These are phyloP conservation scores for Hirtodrosophila confusa DNA, from an alignment of 2,888 invertebrate genomes.

Conservation along the genomic window DNA sequence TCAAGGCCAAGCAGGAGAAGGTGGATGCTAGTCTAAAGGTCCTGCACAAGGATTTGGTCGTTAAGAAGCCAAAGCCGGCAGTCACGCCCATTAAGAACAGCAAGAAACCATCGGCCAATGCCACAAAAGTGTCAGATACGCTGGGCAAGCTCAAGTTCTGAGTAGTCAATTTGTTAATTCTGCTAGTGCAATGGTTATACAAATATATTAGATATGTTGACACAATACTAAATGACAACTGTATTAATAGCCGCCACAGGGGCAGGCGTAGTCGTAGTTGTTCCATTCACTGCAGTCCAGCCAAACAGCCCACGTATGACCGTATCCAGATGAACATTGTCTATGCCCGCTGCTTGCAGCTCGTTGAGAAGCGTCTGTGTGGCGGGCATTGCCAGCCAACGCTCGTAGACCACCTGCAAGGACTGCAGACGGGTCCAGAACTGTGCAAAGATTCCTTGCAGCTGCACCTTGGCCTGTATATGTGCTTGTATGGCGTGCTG, in stretches of 20 bases:
- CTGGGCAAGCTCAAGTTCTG: conserved; percentile 82
- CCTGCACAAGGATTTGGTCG: conserved; percentile 83
- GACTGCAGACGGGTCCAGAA: conserved; percentile 65
- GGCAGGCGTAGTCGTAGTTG: conserved; percentile 19
- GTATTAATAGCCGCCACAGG: conserved; percentile 39
- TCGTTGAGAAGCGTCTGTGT: conserved; percentile 57
- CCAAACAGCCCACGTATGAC: conserved; percentile 75
- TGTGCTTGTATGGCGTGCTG: conserved; percentile 62
- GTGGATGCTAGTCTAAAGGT: conserved; percentile 81
- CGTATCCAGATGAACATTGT: conserved; percentile 67
- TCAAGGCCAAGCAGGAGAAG: conserved; percentile 82
- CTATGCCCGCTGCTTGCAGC: conserved; percentile 72
- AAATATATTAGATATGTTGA: conserved; percentile 59
- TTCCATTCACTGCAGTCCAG: conserved; percentile 64
- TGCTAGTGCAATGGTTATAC: conserved; percentile 43
- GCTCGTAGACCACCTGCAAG: conserved; percentile 75
- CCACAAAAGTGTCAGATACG: conserved; percentile 79
- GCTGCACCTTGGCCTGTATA: conserved; percentile 67
- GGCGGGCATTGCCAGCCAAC: conserved; percentile 66
- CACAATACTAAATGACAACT: conserved; percentile 18
- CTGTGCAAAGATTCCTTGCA: conserved; percentile 74
- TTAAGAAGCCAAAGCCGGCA: conserved; percentile 77
- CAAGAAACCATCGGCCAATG: conserved; percentile 76
- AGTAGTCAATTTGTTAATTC: conserved; percentile 45
- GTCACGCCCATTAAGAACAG: conserved; percentile 67